phyloP scores from a whole-genome alignment of 2,113 vertebrate species.

The Eulemur rufifrons region DNA sequence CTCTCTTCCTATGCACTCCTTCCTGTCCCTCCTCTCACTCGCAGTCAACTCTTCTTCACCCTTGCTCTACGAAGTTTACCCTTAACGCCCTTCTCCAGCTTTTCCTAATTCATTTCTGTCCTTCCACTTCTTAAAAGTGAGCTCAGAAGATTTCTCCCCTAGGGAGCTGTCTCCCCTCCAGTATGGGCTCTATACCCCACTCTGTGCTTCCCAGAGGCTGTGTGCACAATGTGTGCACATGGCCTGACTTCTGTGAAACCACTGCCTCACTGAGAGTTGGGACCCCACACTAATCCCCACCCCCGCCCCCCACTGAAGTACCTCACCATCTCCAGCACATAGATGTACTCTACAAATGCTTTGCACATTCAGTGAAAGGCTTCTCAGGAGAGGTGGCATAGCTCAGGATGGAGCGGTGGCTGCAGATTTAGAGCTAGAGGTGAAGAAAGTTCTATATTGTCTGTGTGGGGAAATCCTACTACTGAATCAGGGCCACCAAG shows the following conservation, averaged over 20 bases:
- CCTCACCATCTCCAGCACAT: too few relatives aligned
- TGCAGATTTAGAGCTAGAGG: neutral
- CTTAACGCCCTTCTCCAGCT: neutral
- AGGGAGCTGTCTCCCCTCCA: neutral
- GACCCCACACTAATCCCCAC: neutral
- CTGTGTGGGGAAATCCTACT: neutral
- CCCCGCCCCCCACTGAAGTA: too few relatives aligned
- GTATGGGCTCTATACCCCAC: neutral
- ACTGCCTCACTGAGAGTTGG: rapidly evolving
- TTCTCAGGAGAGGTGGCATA: rapidly evolving
- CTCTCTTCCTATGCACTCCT: too few relatives aligned
- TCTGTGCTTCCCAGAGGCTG: neutral
- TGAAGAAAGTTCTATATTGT: neutral
- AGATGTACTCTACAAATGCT: neutral
- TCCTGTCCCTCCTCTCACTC: neutral
- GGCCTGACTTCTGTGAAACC: neutral
- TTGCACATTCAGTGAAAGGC: neutral
- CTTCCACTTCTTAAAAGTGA: neutral
- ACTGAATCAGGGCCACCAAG: neutral
- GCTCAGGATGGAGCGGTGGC: too few relatives aligned
- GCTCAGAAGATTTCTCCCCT: neutral
- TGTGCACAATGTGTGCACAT: too few relatives aligned
- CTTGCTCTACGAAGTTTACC: neutral
- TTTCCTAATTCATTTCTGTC: neutral
- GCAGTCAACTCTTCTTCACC: neutral